Evolutionary conservation across 2,113 vertebrate genomes (phyloP).

Genomic region (Solea senegalensis): DNA sequence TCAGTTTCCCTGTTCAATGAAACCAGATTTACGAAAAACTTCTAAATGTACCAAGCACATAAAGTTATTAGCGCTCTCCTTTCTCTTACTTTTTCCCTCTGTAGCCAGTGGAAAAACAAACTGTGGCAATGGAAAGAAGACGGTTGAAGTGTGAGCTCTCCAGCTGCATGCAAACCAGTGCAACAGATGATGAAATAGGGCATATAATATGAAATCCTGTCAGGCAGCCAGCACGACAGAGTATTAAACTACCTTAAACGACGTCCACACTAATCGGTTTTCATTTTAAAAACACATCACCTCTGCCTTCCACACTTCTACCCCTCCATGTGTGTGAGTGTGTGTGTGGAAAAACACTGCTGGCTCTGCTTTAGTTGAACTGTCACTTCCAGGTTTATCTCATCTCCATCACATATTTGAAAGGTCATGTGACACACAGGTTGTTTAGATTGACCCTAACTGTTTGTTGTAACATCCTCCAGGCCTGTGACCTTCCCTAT

Average conservation of each 20-base stretch:
- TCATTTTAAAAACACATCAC: no score
- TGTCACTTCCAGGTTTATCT: no score
- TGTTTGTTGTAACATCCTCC: conserved; percentile 5
- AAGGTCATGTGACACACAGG: not conserved
- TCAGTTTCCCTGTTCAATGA: not conserved
- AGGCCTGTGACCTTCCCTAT: conserved; percentile 83
- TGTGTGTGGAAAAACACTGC: no score
- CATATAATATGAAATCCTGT: not conserved
- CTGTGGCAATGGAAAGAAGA: conserved; percentile 3
- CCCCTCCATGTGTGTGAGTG: no score
- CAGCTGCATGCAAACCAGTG: not conserved
- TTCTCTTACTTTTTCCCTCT: no score
- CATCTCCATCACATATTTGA: not conserved
- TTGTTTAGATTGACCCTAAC: not conserved
- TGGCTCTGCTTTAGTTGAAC: no score
- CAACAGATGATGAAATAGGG: not conserved
- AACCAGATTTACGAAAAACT: not conserved
- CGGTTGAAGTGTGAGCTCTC: not conserved
- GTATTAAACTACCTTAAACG: no score
- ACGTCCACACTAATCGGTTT: no score
- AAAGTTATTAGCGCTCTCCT: not conserved
- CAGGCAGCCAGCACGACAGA: no score
- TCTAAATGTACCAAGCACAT: conserved; percentile 13
- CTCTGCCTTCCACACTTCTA: no score
- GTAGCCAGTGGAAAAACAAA: no score